Percentiles rank a stretch among this genome's conserved stretches.
These are phyloP conservation scores for Hymenochirus boettgeri DNA, from an alignment of 2,113 vertebrate species.

Conservation along the genomic window DNA sequence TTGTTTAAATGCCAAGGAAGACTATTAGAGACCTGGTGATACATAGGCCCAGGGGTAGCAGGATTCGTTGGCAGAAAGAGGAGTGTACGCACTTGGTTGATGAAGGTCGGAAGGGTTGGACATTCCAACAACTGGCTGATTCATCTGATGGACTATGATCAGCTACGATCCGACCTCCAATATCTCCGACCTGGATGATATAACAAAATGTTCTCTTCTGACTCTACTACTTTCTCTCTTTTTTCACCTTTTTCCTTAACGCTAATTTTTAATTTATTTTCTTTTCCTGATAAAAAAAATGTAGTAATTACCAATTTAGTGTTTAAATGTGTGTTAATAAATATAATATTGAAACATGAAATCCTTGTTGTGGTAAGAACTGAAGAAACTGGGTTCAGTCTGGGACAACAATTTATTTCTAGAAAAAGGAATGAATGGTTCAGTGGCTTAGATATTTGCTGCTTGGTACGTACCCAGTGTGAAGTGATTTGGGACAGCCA, in stretches of 20 bases:
- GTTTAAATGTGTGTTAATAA: conserved; percentile 59
- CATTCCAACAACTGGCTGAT: conserved; percentile 11
- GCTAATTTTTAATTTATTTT: conserved; percentile 18
- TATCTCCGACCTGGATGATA: conserved; percentile 9
- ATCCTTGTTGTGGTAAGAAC: not conserved
- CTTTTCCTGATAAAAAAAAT: conserved; percentile 9
- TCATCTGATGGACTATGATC: conserved; percentile 26
- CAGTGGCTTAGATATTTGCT: too few species aligned
- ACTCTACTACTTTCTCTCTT: not conserved
- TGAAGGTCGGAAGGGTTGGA: not conserved
- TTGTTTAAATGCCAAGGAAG: not conserved
- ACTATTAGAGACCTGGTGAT: conserved; percentile 1
- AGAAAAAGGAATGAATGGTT: too few species aligned
- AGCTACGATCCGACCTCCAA: conserved; percentile 27
- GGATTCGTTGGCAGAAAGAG: not conserved
- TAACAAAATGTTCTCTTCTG: conserved; percentile 27
- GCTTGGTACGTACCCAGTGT: too few species aligned
- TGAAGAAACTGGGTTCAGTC: too few species aligned
- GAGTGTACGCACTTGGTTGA: not conserved
- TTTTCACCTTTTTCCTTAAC: conserved; percentile 1
- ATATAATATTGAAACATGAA: conserved; percentile 30
- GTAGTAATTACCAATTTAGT: conserved; percentile 52
- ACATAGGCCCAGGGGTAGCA: not conserved
- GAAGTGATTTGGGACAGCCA: too few species aligned
- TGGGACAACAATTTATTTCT: too few species aligned